These are phyloP conservation scores for Lepus americanus DNA, from an alignment of 2,113 vertebrate genomes.

Conservation along the genomic window DNA sequence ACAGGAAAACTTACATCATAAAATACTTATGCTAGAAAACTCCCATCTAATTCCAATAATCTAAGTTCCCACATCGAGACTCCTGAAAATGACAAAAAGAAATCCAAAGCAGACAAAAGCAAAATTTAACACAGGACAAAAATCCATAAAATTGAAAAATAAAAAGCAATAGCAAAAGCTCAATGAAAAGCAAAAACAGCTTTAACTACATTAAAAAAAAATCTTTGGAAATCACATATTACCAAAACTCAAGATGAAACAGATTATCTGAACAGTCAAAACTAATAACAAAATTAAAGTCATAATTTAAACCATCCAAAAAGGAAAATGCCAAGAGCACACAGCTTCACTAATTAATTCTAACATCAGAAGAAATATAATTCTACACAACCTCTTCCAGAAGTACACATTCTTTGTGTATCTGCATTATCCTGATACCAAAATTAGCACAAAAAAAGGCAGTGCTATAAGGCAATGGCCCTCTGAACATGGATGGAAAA, in stretches of 20 bases:
- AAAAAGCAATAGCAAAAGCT: not conserved
- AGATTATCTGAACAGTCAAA: not conserved
- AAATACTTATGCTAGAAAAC: not conserved
- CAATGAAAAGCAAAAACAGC: not conserved
- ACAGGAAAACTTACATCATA: not conserved
- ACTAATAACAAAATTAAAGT: not conserved
- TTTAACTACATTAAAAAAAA: not conserved
- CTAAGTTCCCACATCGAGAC: not conserved
- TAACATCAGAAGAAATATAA: not conserved
- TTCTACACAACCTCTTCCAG: not conserved
- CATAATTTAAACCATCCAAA: not conserved
- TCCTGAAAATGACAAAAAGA: not conserved
- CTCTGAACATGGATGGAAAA: not conserved
- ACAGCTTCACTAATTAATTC: not conserved
- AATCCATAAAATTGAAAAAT: not conserved
- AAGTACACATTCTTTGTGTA: not conserved
- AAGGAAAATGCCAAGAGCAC: not conserved
- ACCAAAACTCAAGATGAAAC: not conserved
- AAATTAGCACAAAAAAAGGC: not conserved
- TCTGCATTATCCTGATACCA: not conserved
- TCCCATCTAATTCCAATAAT: not conserved
- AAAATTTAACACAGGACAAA: not conserved
- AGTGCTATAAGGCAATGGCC: not conserved
- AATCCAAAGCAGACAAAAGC: not conserved
- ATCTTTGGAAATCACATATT: not conserved